phyloP scores from a whole-genome alignment of 1,140 invertebrate genomes.

The Popillia japonica region DNA sequence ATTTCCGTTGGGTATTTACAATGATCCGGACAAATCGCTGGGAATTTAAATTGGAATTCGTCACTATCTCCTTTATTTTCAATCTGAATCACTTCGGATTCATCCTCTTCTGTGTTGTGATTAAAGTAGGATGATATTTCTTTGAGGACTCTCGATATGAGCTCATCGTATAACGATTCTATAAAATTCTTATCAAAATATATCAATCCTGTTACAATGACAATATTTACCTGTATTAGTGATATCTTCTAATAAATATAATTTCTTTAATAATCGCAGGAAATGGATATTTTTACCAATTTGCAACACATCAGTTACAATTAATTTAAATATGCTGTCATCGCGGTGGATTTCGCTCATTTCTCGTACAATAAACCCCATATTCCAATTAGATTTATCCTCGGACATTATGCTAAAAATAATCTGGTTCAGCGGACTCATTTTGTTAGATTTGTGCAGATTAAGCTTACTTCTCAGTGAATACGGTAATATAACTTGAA shows the following conservation, averaged over 20 bases:
- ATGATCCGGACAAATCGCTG: conserved; percentile 39
- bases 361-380: conserved; percentile 44
- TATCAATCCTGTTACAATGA: too few relatives aligned
- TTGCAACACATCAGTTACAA: conserved; percentile 51
- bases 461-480: neutral
- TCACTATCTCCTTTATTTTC: neutral
- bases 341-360: conserved; percentile 41
- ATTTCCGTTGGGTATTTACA: conserved; percentile 45
- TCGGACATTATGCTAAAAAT: neutral
- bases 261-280: conserved; percentile 52
- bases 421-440: neutral
- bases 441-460: too few relatives aligned
- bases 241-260: conserved; percentile 45
- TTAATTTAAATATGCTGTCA: conserved; percentile 51
- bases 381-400: conserved; percentile 37
- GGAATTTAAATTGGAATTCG: conserved; percentile 17
- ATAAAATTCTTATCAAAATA: conserved; percentile 13
- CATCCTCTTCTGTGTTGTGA: neutral
- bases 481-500: neutral
- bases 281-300: conserved; percentile 56
- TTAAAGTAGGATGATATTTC: conserved; percentile 42
- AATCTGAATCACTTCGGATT: neutral
- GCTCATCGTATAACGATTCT: conserved; percentile 54
- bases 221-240: neutral
- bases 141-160: conserved; percentile 47